A percentile compares a stretch with the other conserved stretches of the same genome.
phyloP scores from a whole-genome alignment of 2,797 vertebrate genomes.

The Neolamprologus multifasciatus region DNA sequence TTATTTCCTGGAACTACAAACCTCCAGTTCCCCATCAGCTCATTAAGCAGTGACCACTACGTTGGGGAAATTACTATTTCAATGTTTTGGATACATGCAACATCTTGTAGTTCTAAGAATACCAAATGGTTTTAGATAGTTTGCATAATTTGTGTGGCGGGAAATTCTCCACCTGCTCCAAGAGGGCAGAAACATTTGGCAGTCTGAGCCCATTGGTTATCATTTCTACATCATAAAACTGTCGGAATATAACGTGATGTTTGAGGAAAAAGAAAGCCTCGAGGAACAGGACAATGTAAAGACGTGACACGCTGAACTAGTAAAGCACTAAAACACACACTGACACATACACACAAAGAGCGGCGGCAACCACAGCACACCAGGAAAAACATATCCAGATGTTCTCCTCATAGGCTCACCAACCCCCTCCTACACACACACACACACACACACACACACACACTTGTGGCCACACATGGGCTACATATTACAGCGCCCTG shows the following conservation, averaged over 20 bases:
- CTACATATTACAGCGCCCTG: constrained; percentile 41
- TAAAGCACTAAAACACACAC: constrained; percentile 26
- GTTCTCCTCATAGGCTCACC: constrained; percentile 61
- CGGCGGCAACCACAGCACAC: constrained; percentile 58
- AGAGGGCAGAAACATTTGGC: background rate
- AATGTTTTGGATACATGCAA: background rate
- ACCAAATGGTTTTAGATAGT: background rate
- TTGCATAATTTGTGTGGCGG: background rate
- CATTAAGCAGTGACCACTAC: background rate
- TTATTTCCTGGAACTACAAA: constrained; percentile 14
- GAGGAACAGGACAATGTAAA: constrained; percentile 16
- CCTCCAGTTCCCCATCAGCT: background rate
- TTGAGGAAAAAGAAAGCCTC: constrained; percentile 18
- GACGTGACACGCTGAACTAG: constrained; percentile 47
- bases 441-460: background rate
- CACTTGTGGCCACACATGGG: constrained; percentile 43
- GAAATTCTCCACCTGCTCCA: constrained; percentile 11
- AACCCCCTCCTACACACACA: constrained; percentile 38
- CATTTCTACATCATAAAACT: constrained; percentile 6
- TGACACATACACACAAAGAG: constrained; percentile 29
- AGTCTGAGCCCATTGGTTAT: background rate
- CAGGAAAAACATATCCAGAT: constrained; percentile 73
- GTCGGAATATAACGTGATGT: background rate
- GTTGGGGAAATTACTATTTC: background rate
- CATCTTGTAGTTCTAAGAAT: constrained; percentile 16